phyloP scores from a whole-genome alignment of 2,113 vertebrate species.

The Burhinus bistriatus region DNA sequence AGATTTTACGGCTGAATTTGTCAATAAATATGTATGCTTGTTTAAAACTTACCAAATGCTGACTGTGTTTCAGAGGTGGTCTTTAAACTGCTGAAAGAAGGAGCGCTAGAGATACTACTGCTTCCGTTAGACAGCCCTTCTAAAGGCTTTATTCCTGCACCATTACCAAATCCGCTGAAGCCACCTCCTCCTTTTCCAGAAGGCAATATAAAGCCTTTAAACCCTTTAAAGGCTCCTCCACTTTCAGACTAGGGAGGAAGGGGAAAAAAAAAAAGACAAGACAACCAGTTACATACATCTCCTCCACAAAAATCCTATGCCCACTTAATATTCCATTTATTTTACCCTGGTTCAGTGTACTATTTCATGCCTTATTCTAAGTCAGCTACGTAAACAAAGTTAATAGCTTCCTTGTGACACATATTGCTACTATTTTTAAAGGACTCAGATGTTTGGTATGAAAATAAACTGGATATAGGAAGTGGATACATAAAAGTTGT shows the following conservation, averaged over 20 bases:
- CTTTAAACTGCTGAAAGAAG: conserved; percentile 69
- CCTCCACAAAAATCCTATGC: not conserved
- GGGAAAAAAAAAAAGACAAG: not conserved
- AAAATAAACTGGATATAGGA: not conserved
- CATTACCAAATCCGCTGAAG: conserved; percentile 81
- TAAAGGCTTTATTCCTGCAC: conserved; percentile 77
- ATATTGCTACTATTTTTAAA: not conserved
- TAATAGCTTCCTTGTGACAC: conserved; percentile 19
- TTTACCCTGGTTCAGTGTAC: not conserved
- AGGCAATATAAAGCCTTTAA: conserved; percentile 83
- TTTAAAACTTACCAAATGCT: conserved; percentile 77
- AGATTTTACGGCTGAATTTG: not conserved
- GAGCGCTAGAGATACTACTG: conserved; percentile 20
- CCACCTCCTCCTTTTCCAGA: conserved; percentile 60
- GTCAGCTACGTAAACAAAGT: not conserved
- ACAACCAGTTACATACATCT: not conserved
- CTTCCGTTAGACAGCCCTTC: conserved; percentile 84
- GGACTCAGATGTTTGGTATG: not conserved
- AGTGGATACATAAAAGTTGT: not conserved
- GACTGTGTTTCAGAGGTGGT: conserved; percentile 38
- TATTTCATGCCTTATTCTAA: not conserved
- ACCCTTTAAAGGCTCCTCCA: conserved; percentile 88
- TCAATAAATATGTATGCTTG: not conserved
- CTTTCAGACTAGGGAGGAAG: conserved; percentile 75
- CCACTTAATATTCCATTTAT: not conserved